A percentile compares a stretch with the other conserved stretches of the same genome.
phyloP scores from a whole-genome alignment of 2,888 invertebrate species.

The Allacma fusca region DNA sequence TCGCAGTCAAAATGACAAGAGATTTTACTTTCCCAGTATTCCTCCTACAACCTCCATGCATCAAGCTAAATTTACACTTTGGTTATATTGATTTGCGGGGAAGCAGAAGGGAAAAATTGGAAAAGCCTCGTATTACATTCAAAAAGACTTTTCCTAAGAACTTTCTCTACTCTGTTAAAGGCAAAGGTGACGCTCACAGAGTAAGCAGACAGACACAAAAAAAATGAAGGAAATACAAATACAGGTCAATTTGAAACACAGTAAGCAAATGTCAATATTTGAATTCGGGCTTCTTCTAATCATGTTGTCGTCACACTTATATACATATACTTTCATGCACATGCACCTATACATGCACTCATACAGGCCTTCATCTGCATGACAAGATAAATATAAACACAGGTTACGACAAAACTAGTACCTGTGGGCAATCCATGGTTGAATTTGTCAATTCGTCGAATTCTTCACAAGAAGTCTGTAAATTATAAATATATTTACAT shows the following conservation, averaged over 20 bases:
- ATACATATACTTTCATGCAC: neutral
- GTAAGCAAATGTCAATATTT: constrained; percentile 12
- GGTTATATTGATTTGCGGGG: too few species aligned
- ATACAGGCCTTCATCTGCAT: too few species aligned
- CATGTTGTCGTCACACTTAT: neutral
- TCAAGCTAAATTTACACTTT: neutral
- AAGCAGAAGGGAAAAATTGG: too few species aligned
- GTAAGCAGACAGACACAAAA: neutral
- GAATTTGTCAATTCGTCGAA: constrained; percentile 37
- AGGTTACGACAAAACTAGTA: neutral
- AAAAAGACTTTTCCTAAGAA: too few species aligned
- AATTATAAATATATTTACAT: neutral
- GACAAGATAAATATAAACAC: too few species aligned
- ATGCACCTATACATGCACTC: constrained; percentile 6
- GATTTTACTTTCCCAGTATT: constrained; percentile 8
- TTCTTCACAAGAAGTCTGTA: constrained; percentile 42
- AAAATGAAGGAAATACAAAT: neutral
- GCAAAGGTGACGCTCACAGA: too few species aligned
- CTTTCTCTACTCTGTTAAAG: too few species aligned
- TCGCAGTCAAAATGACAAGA: constrained; percentile 5
- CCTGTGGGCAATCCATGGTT: constrained; percentile 44
- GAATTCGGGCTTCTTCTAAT: neutral
- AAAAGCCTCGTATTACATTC: too few species aligned
- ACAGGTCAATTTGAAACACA: neutral
- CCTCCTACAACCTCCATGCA: neutral